Evolutionary conservation across 2,888 invertebrate genomes (phyloP).

Genomic region (Torymus aiolomorphi): DNA sequence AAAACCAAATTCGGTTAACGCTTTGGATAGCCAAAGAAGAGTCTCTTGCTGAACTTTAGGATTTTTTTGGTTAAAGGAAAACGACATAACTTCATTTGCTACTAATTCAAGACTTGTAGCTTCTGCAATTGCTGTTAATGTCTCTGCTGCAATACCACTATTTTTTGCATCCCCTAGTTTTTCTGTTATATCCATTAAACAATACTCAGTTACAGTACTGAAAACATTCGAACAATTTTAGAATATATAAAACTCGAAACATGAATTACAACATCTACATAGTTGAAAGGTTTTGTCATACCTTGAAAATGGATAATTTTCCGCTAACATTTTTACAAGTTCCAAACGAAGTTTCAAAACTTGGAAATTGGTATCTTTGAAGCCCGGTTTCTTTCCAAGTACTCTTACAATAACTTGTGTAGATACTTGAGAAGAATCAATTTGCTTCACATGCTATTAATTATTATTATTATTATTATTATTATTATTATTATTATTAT

Average conservation of each 20-base stretch:
- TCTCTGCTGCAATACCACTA: slow-evolving; percentile 81
- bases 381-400: slow-evolving; percentile 89
- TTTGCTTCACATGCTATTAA: slow-evolving; percentile 78
- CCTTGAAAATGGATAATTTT: slow-evolving; percentile 84
- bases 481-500: not conserved
- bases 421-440: slow-evolving; percentile 81
- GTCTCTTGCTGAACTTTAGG: slow-evolving; percentile 94
- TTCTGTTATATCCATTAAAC: slow-evolving; percentile 88
- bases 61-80: slow-evolving; percentile 90
- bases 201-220: slow-evolving; percentile 84
- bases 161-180: slow-evolving; percentile 92
- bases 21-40: slow-evolving; percentile 86
- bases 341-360: slow-evolving; percentile 90
- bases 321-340: slow-evolving; percentile 85
- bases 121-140: slow-evolving; percentile 86
- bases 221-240: slow-evolving; percentile 15
- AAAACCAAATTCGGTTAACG: slow-evolving; percentile 92
- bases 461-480: slow-evolving; percentile 18
- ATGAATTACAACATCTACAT: not conserved
- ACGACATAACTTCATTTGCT: slow-evolving; percentile 83
- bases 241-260: not conserved
- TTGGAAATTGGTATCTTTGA: slow-evolving; percentile 93
- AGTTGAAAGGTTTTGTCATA: slow-evolving; percentile 70
- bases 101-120: slow-evolving; percentile 86
- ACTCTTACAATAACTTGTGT: slow-evolving; percentile 86